phyloP scores from a whole-genome alignment of 2,888 invertebrate species.

The Coelopa pilipes region DNA sequence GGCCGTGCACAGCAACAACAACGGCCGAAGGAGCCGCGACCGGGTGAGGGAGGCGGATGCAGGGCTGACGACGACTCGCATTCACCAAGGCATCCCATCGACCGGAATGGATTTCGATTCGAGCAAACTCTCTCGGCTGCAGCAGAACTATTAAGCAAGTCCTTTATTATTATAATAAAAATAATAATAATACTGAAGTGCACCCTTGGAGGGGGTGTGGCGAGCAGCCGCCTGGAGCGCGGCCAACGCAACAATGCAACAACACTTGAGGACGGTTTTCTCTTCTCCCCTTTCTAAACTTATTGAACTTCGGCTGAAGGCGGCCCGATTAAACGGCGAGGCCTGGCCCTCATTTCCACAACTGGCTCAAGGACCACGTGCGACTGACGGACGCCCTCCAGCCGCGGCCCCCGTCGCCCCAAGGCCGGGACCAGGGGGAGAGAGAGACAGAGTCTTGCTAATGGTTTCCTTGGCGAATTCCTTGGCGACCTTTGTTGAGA shows the following conservation, averaged over 20 bases:
- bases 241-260: constrained; percentile 1
- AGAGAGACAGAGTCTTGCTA: too few relatives aligned
- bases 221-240: background rate
- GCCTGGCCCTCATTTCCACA: background rate
- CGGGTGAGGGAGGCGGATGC: background rate
- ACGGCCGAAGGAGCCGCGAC: background rate
- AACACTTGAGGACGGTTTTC: background rate
- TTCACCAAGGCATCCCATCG: background rate
- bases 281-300: background rate
- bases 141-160: constrained; percentile 29
- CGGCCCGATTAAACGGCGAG: background rate
- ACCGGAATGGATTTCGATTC: too few relatives aligned
- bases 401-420: background rate
- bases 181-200: constrained; percentile 15
- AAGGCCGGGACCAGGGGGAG: too few relatives aligned
- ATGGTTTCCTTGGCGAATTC: too few relatives aligned
- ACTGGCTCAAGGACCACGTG: constrained; percentile 7
- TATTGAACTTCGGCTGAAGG: constrained; percentile 23
- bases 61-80: background rate
- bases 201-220: background rate
- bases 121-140: background rate
- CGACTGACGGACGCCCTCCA: background rate
- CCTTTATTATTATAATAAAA: constrained; percentile 27
- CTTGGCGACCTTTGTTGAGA: too few relatives aligned
- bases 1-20: background rate